Evolutionary conservation across 2,113 vertebrate genomes (phyloP).

Genomic region (Brachyhypopomus gauderio): DNA sequence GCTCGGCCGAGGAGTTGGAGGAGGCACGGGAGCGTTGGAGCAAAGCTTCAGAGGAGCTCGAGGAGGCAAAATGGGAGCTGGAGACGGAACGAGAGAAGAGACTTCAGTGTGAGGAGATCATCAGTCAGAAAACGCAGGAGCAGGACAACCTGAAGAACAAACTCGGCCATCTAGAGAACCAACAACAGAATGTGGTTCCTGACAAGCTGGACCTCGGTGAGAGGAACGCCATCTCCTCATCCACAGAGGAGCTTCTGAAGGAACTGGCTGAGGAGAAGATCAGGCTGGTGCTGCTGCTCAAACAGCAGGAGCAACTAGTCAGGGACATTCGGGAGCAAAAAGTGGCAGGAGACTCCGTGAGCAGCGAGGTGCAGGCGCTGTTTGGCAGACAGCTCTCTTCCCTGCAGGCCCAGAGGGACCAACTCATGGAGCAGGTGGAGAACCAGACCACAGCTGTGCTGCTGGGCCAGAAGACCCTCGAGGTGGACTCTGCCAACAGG

Average conservation of each 20-base stretch:
- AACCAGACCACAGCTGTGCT: slow-evolving; percentile 58
- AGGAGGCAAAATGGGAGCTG: slow-evolving; percentile 55
- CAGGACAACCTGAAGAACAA: slow-evolving; percentile 63
- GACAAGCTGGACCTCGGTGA: not conserved
- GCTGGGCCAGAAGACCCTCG: slow-evolving; percentile 62
- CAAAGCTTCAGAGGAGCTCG: slow-evolving; percentile 67
- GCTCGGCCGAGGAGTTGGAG: slow-evolving; percentile 65
- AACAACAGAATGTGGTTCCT: slow-evolving; percentile 27
- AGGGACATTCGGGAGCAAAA: slow-evolving; percentile 71
- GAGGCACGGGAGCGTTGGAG: slow-evolving; percentile 72
- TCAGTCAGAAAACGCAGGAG: slow-evolving; percentile 58
- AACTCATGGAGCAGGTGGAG: slow-evolving; percentile 65
- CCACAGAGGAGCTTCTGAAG: slow-evolving; percentile 57
- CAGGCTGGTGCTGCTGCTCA: slow-evolving; percentile 60
- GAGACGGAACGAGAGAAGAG: slow-evolving; percentile 58
- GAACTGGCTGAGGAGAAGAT: slow-evolving; percentile 67
- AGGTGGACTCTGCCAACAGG: slow-evolving; percentile 58
- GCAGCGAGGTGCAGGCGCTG: slow-evolving; percentile 60
- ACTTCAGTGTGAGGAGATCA: slow-evolving; percentile 53
- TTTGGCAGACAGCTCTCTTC: slow-evolving; percentile 58
- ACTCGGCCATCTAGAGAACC: slow-evolving; percentile 56
- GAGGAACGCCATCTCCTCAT: slow-evolving; percentile 32
- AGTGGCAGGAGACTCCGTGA: slow-evolving; percentile 54
- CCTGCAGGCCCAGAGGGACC: slow-evolving; percentile 67
- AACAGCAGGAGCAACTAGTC: slow-evolving; percentile 68